Conservation (phyloP, 2,113 vertebrate species). For the Bufo bufo region DNA sequence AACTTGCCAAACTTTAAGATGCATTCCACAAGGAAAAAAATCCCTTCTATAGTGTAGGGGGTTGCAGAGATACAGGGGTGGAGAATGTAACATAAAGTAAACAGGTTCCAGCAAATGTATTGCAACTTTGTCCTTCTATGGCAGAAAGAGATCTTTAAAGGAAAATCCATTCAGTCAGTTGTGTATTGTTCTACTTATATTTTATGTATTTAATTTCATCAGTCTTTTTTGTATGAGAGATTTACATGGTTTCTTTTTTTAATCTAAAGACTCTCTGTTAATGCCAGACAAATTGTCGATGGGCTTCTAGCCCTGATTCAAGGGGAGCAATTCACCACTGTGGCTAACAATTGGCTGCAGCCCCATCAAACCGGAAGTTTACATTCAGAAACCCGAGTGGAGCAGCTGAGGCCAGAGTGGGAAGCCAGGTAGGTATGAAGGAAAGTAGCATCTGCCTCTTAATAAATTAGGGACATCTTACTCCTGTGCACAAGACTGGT, state of each 20-base stretch:
- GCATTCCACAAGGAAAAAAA: slow-evolving; percentile 27
- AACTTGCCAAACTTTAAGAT: slow-evolving; percentile 27
- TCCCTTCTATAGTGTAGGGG: neutral
- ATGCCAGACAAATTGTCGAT: neutral
- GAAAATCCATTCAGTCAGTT: neutral
- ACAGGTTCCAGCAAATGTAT: slow-evolving; percentile 48
- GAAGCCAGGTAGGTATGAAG: no score
- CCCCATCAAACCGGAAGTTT: no score
- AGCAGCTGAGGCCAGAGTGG: no score
- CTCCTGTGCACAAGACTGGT: no score
- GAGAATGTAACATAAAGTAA: slow-evolving; percentile 54
- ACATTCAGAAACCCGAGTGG: no score
- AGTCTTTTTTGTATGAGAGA: neutral
- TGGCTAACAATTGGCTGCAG: no score
- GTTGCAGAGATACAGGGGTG: slow-evolving; percentile 33
- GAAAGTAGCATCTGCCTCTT: no score
- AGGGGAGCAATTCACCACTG: no score
- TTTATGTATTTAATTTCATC: neutral
- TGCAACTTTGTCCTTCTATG: slow-evolving; percentile 55
- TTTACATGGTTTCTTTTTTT: neutral
- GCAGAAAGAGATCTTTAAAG: slow-evolving; percentile 37
- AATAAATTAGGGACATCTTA: no score
- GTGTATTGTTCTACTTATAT: neutral
- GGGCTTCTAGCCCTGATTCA: neutral
- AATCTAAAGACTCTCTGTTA: neutral